phyloP scores from a whole-genome alignment of 2,113 vertebrate genomes.

The Coturnix japonica region DNA sequence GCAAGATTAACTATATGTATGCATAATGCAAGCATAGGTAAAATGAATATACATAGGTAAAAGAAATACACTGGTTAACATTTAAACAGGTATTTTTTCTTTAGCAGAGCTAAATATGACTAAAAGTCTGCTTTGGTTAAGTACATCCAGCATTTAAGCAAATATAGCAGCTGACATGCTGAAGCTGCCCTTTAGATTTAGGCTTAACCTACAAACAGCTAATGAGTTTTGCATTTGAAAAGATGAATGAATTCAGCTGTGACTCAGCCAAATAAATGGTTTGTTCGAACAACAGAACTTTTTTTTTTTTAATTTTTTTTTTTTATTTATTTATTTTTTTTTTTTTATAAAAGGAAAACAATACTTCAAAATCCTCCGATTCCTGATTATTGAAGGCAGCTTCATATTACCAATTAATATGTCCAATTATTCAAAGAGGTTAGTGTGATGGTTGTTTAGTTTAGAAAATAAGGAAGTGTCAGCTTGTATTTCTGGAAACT shows the following conservation, averaged over 20 bases:
- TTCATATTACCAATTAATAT: neutral
- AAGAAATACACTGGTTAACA: accelerated
- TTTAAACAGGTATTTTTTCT: neutral
- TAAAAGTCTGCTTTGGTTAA: neutral
- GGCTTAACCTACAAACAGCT: neutral
- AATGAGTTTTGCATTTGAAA: neutral
- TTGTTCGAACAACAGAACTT: accelerated
- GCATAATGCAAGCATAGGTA: neutral
- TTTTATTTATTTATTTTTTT: neutral
- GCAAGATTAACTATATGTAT: neutral
- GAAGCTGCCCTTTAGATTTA: neutral
- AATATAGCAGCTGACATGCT: neutral
- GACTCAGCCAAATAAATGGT: neutral
- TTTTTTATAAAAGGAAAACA: neutral
- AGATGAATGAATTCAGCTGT: neutral
- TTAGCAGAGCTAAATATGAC: neutral
- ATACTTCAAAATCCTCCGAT: neutral
- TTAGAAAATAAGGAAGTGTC: neutral
- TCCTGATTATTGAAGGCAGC: neutral
- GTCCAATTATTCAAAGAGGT: neutral
- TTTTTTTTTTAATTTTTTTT: neutral
- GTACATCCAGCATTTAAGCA: neutral
- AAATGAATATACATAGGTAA: neutral
- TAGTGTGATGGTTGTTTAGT: neutral
- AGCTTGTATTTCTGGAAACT: neutral